Evolutionary conservation across 2,888 invertebrate genomes (phyloP).

Genomic region (Alloscopus bannaensis): DNA sequence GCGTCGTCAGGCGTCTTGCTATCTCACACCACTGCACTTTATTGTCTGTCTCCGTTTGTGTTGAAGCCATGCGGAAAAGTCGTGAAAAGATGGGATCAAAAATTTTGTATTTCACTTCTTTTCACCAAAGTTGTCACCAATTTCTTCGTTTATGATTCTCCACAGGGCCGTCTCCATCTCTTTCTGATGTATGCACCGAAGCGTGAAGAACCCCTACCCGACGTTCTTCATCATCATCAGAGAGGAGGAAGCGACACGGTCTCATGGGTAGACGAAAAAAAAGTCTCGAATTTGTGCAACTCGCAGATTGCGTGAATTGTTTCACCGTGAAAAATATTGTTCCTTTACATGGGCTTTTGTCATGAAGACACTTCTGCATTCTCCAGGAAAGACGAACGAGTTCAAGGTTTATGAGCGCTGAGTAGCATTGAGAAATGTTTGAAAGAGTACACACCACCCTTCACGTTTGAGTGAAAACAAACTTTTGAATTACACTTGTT

Average conservation of each 20-base stretch:
- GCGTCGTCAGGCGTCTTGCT: slow-evolving; percentile 13
- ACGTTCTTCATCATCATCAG: slow-evolving; percentile 32
- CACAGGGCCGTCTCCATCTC: slow-evolving; percentile 37
- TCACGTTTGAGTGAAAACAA: too few relatives aligned
- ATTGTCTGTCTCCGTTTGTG: slow-evolving; percentile 58
- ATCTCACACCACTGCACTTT: slow-evolving; percentile 53
- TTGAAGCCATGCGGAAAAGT: slow-evolving; percentile 61
- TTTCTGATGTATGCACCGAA: slow-evolving; percentile 42
- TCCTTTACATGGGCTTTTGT: too few relatives aligned
- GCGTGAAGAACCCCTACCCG: slow-evolving; percentile 47
- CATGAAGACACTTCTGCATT: too few relatives aligned
- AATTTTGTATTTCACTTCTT: slow-evolving; percentile 41
- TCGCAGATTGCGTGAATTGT: neutral
- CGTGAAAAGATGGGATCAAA: slow-evolving; percentile 62
- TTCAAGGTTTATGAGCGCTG: too few relatives aligned
- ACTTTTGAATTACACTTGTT: too few relatives aligned
- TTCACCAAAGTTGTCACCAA: slow-evolving; percentile 52
- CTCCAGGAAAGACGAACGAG: too few relatives aligned
- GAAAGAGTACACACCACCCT: too few relatives aligned
- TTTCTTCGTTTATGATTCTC: slow-evolving; percentile 46
- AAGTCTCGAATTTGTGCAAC: neutral
- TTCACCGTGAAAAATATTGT: too few relatives aligned
- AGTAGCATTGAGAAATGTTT: too few relatives aligned
- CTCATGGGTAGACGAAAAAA: too few relatives aligned
- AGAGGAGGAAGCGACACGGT: neutral